Base-by-base conservation (phyloP, 2,113 vertebrate genomes). In the Gallinago media region DNA sequence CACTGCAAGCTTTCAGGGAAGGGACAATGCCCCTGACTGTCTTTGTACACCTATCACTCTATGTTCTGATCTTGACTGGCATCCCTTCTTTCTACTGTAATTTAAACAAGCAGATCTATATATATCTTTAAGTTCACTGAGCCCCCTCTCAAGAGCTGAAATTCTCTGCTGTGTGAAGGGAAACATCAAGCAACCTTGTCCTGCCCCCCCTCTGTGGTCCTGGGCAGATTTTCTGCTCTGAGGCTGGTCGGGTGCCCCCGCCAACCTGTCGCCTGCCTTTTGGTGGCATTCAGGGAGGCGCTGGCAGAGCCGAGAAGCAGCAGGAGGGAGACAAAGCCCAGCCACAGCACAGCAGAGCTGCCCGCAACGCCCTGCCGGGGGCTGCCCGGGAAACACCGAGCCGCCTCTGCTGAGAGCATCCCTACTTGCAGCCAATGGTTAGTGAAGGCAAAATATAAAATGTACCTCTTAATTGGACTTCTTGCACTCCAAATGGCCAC, bases 11-110 rank as follows among this genome's bases (percentile, higher is more conserved):
- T 89, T 79, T 83, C 70, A 89, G 80, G 66, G 74, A 49, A 32
- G 34, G 89, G n/a, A 82, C 70, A 79, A 66, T 66, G 62, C 7
- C 77, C n/a, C 85, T 95, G 94, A 49, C 71, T 75, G 54, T 58
- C 92, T 82, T 75, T 82, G 66, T 36, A 63, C 66, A 91, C 18
- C 77, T 89, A 31, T 56, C 73, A 46, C 66, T 88, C 18, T 8
- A 12, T 19, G 18, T 67, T 47, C 92, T 61, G n/a, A 6, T 70
- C 85, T 62, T 85, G 84, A 95, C 2, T 93, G 91, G 49, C 87
- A 85, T 29, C 70, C 55, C 0, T 2, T 32, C 74, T 68, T 72
- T 52, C 59, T 40, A 1, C 1, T 79, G 70, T 16, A 36, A 82
- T 54, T 85, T 61, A 29, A 92, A 75, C 66, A 65, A 68, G 54